These are phyloP conservation scores for Anguilla obscura DNA, from an alignment of 2,797 vertebrate species.

Conservation along the genomic window DNA sequence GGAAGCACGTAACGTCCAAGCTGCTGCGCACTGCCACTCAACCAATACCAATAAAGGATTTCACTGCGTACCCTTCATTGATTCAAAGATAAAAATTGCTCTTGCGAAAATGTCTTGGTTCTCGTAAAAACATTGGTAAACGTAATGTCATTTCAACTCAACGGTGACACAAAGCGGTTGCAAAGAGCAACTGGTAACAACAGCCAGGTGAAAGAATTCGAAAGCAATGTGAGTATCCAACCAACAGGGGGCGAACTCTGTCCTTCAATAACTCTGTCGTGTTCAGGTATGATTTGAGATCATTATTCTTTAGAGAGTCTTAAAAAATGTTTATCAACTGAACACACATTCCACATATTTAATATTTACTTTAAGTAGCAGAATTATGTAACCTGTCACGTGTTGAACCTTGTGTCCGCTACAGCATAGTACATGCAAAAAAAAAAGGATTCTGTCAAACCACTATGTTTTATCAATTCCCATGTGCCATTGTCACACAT, in stretches of 20 bases:
- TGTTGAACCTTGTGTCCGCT: background rate
- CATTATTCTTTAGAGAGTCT: background rate
- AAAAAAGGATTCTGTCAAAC: too few species aligned
- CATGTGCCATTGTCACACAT: too few species aligned
- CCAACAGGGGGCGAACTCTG: conserved; percentile 16
- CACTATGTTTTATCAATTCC: too few species aligned
- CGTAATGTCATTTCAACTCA: background rate
- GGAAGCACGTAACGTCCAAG: background rate
- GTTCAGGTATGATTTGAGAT: background rate
- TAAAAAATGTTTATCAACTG: background rate
- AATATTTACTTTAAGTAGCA: background rate
- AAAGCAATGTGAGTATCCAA: background rate
- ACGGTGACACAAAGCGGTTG: background rate
- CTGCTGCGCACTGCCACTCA: background rate
- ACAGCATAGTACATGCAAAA: background rate
- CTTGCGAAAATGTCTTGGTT: too few species aligned
- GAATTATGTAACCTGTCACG: background rate
- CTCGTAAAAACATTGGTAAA: background rate
- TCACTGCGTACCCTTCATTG: background rate
- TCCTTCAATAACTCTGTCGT: background rate
- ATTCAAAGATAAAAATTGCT: background rate
- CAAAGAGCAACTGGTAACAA: background rate
- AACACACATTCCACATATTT: background rate
- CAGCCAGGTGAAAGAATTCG: background rate
- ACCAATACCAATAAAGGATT: background rate